Evolutionary conservation across 2,888 invertebrate species (phyloP).

Genomic region (Chalcosyrphus nemorum): DNA sequence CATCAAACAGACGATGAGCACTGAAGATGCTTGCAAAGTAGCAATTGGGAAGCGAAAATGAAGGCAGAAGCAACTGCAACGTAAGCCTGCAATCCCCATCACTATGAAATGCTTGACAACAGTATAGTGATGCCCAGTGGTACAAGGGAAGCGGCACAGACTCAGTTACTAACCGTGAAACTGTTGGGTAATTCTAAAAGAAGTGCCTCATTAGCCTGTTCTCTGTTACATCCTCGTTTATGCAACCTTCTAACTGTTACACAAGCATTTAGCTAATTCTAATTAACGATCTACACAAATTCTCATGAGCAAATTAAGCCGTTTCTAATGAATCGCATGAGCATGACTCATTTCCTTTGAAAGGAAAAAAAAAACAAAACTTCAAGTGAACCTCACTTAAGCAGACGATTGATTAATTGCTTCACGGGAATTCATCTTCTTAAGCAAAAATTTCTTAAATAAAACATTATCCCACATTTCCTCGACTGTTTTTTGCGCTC

Average conservation of each 20-base stretch:
- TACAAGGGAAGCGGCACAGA: too few species aligned
- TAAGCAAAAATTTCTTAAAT: not conserved
- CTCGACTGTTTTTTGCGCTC: not conserved
- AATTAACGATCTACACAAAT: not conserved
- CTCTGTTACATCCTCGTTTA: not conserved
- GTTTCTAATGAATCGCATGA: not conserved
- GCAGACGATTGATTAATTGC: constrained; percentile 38
- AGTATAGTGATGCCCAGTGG: too few species aligned
- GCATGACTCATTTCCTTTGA: constrained; percentile 23
- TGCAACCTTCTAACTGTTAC: not conserved
- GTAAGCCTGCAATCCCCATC: too few species aligned
- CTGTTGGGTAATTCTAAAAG: too few species aligned
- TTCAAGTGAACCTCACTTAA: not conserved
- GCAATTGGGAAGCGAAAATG: too few species aligned
- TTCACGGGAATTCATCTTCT: not conserved
- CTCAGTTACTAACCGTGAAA: too few species aligned
- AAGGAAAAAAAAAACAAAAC: not conserved
- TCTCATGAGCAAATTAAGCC: not conserved
- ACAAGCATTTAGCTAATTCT: not conserved
- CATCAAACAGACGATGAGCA: too few species aligned
- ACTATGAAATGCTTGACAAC: too few species aligned
- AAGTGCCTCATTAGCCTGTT: too few species aligned
- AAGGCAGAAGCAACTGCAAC: too few species aligned
- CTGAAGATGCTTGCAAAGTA: too few species aligned
- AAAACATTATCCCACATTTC: not conserved